Evolutionary conservation across 1,140 invertebrate genomes (phyloP), one percentile per base, ranked within the genome.

Genomic region (Drosophila watanabei): DNA sequence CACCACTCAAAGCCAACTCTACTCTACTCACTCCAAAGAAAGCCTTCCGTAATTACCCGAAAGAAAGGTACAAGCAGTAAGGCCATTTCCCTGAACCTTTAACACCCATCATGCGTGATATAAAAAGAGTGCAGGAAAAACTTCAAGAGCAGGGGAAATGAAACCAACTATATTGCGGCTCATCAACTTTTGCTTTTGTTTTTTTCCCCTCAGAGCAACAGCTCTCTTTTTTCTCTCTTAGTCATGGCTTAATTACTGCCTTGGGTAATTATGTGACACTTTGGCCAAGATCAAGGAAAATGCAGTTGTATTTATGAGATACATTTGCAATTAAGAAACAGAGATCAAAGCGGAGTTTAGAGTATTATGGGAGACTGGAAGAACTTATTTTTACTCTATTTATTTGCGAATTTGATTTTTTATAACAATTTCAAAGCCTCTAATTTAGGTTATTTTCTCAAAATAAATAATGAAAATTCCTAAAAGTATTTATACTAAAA

Each of bases 121-220:
- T 24, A 30, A 32, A 51, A 32, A 37, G 18, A 35, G 20, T 16
- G 24, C 2, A 56, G 33, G 51, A 33, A 52, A 56, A 39, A 39
- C 20, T 28, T n/a, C 5, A 35, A 72, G 9, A 32, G 18, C 33
- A 24, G 52, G 51, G 20, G 32, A 51, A 75, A 73, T 33, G 56
- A 60, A 73, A 61, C 69, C 52, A 51, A 70, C 61, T 66, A 63
- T 62, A 75, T 41, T 48, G 65, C 77, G 72, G 68, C 82, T 82
- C 79, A 85, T 86, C 79, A 81, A 70, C 68, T 85, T 61, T 78
- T 79, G 79, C 68, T 81, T 71, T 81, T 64, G 49, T 58, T 70
- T 84, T 58, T n/a, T n/a, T n/a, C n/a, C n/a, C n/a, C n/a, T n/a
- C n/a, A n/a, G n/a, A n/a, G n/a, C n/a, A n/a, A n/a, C n/a, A n/a